Conservation (phyloP, 1,140 invertebrate genomes). For the Goniozus legneri region DNA sequence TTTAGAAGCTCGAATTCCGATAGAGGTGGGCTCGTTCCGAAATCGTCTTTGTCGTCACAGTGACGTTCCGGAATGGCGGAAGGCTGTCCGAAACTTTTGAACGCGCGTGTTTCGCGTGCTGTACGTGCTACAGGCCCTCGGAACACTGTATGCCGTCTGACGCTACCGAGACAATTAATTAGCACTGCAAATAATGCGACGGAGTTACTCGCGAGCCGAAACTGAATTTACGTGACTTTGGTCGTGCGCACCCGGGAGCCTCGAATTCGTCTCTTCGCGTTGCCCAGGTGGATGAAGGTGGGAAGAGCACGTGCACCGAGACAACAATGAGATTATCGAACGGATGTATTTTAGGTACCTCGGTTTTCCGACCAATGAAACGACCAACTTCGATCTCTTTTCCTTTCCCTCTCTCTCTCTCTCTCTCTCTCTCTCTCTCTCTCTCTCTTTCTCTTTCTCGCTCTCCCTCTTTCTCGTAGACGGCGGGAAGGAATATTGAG, state of each 20-base stretch:
- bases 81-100: neutral
- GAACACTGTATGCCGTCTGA: neutral
- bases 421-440: too few species aligned
- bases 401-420: too few species aligned
- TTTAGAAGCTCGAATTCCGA: neutral
- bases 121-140: neutral
- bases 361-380: neutral
- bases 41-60: too few species aligned
- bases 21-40: too few species aligned
- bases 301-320: constrained; percentile 8
- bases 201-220: neutral
- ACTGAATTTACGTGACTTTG: constrained; percentile 18
- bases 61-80: too few species aligned
- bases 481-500: neutral
- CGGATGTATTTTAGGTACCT: constrained; percentile 4
- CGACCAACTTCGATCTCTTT: neutral
- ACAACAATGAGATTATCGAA: constrained; percentile 18
- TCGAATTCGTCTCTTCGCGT: too few species aligned
- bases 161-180: constrained; percentile 12
- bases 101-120: neutral
- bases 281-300: too few species aligned
- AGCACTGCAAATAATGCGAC: neutral
- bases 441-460: too few species aligned
- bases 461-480: too few species aligned
- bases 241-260: constrained; percentile 19